Conservation (phyloP, 92 coral and sea anemone species). For the Siderastrea siderea region DNA sequence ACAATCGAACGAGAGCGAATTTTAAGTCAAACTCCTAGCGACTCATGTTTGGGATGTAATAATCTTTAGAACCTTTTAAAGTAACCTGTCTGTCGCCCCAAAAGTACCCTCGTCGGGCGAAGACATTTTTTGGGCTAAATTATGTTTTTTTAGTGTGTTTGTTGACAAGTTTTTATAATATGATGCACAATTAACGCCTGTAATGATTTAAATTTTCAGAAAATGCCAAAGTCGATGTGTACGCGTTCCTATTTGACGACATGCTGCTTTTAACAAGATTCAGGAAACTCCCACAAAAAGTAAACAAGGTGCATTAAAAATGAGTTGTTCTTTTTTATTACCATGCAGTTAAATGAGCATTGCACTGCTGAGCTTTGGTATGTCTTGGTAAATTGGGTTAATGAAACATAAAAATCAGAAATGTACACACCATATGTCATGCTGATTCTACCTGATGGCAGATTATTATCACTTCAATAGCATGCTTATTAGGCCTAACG, state of each 20-base stretch:
- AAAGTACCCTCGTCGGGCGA: neutral
- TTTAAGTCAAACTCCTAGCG: too few species aligned
- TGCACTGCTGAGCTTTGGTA: neutral
- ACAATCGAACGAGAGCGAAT: too few species aligned
- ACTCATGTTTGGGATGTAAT: too few species aligned
- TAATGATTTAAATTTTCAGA: conserved; percentile 65
- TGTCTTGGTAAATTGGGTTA: too few species aligned
- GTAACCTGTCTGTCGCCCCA: too few species aligned
- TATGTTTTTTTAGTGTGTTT: neutral
- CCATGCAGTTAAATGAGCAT: neutral
- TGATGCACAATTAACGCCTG: neutral
- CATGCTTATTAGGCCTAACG: too few species aligned
- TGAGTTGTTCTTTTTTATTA: neutral
- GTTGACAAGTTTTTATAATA: neutral
- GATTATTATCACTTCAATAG: too few species aligned
- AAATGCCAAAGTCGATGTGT: conserved; percentile 91
- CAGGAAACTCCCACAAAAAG: conserved; percentile 78
- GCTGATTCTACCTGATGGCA: too few species aligned
- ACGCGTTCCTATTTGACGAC: conserved; percentile 95
- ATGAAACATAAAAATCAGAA: neutral
- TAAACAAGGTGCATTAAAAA: conserved; percentile 68
- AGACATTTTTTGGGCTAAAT: neutral
- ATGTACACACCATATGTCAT: too few species aligned
- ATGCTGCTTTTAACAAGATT: conserved; percentile 93
- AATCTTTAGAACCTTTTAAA: too few species aligned